Evolutionary conservation across 2,888 invertebrate genomes (phyloP).

Genomic region (Lottia scabra): DNA sequence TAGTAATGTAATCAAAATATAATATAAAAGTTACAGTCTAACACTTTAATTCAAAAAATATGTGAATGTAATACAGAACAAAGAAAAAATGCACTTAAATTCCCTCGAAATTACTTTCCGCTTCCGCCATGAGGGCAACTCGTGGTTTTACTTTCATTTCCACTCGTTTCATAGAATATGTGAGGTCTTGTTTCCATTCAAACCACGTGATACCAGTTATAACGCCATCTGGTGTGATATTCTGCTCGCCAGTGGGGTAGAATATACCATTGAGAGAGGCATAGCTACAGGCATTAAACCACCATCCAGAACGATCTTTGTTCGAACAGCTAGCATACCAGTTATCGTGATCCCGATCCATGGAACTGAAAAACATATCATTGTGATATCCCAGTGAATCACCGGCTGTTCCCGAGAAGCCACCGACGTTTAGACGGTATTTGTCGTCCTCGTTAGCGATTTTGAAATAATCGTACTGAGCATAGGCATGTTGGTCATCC

Average conservation of each 20-base stretch:
- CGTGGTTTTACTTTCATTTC: slow-evolving; percentile 56
- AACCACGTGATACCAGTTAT: slow-evolving; percentile 54
- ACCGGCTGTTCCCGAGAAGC: slow-evolving; percentile 81
- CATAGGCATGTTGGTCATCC: slow-evolving; percentile 83
- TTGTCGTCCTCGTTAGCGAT: slow-evolving; percentile 78
- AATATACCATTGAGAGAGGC: slow-evolving; percentile 57
- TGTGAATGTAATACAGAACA: too few relatives aligned
- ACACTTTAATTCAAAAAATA: too few relatives aligned
- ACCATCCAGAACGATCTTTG: slow-evolving; percentile 60
- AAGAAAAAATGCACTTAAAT: too few relatives aligned
- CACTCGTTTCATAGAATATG: slow-evolving; percentile 48
- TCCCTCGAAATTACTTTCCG: slow-evolving; percentile 15
- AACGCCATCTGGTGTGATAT: slow-evolving; percentile 46
- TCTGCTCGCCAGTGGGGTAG: slow-evolving; percentile 33
- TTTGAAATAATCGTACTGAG: slow-evolving; percentile 81
- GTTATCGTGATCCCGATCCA: slow-evolving; percentile 87
- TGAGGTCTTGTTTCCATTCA: slow-evolving; percentile 50
- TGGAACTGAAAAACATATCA: slow-evolving; percentile 89
- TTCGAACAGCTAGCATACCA: slow-evolving; percentile 55
- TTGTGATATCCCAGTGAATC: slow-evolving; percentile 90
- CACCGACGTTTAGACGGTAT: slow-evolving; percentile 79
- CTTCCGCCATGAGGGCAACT: slow-evolving; percentile 36
- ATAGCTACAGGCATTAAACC: slow-evolving; percentile 58
- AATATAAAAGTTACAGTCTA: too few relatives aligned
- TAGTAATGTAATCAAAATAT: too few relatives aligned